Base-by-base conservation (phyloP, 2,888 invertebrate genomes). In the Galeruca laticollis region DNA sequence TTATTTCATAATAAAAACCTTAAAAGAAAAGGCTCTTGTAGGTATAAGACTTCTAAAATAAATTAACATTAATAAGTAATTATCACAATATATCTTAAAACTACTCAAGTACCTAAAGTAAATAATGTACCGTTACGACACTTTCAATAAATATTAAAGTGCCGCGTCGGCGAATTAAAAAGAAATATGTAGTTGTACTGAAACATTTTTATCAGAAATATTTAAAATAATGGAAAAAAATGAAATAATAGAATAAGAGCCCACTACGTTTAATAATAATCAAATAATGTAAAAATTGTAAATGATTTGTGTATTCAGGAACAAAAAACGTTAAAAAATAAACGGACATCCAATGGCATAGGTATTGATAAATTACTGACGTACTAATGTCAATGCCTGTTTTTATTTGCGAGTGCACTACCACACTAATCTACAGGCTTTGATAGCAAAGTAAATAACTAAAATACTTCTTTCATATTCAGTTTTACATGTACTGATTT, bases 51-150 rank as follows among this genome's bases (percentile, higher is more conserved):
- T 67, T 40, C 73, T 70, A 73, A n/a, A n/a, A 65, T 68, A 69
- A 69, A 71, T 68, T 65, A 63, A 67, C 51, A 64, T 52, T 66
- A 67, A 60, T 65, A 60, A 59, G 35, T 70, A 69, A 69, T 71
- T 73, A 73, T 71, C 73, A 73, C 73, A 73, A 68, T 71, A 71
- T 73, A 66, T 70, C 67, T 71, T 69, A 67, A 69, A 62, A 64
- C 62, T 61, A 68, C 51, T 31, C 54, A 64, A 64, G 26, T 60
- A 33, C 37, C n/a, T 60, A 63, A 70, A 57, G 10, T 10, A 52
- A 18, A 51, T n/a, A n/a, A n/a, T n/a, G n/a, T n/a, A 51, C 4
- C 8, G 2, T 35, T 11, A 1, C 15, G 9, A 63, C 31, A 33
- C 8, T 56, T 35, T 51, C 56, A 60, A 26, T 26, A 40, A 40